These are phyloP conservation scores for Albula glossodonta DNA, from an alignment of 2,113 vertebrate species.

Conservation along the genomic window DNA sequence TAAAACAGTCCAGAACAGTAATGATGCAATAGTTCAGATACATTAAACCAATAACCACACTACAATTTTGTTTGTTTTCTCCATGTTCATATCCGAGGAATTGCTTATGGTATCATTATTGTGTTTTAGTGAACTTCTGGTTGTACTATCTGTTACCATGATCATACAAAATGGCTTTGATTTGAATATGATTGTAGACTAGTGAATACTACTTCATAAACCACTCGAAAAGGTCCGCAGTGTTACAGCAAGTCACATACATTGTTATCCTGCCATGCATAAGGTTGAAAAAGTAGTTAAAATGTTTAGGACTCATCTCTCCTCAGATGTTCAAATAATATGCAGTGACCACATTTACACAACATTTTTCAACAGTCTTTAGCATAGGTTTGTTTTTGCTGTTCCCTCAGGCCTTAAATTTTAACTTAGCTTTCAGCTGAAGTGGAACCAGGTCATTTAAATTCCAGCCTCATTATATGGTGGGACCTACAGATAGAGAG, in stretches of 20 bases:
- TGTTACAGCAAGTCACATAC: neutral
- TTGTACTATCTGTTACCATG: too few relatives aligned
- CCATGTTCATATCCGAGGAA: neutral
- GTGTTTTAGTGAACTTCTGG: too few relatives aligned
- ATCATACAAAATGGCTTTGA: too few relatives aligned
- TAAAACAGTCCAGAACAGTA: too few relatives aligned
- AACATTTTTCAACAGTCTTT: neutral
- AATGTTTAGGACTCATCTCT: neutral
- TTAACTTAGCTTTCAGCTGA: conserved; percentile 62
- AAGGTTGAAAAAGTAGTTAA: neutral
- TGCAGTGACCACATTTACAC: neutral
- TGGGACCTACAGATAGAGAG: conserved; percentile 73
- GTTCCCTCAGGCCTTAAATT: conserved; percentile 58
- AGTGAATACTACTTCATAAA: neutral
- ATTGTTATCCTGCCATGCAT: neutral
- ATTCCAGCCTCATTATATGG: conserved; percentile 73
- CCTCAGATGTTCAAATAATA: neutral
- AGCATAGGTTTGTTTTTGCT: conserved; percentile 40
- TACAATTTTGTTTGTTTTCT: too few relatives aligned
- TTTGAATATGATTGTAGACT: too few relatives aligned
- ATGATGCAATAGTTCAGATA: too few relatives aligned
- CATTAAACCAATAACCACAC: too few relatives aligned
- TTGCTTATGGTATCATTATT: neutral
- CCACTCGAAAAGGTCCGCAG: neutral
- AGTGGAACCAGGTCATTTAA: conserved; percentile 69